Conservation (phyloP, 2,797 vertebrate genomes). For the Eulemur mongoz region DNA sequence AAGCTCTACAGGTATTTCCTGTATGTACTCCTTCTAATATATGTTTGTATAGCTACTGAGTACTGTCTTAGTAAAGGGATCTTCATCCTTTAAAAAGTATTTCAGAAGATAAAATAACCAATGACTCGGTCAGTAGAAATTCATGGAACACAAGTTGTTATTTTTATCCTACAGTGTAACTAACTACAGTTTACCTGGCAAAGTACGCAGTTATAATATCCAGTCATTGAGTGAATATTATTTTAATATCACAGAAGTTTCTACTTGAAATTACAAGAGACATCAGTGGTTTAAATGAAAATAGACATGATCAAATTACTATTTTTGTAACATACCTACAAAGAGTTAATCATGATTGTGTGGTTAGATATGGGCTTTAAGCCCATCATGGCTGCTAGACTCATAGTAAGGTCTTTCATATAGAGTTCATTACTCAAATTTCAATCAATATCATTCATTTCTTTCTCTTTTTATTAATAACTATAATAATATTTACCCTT, state of each 20-base stretch:
- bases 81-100: background rate
- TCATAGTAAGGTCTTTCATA: background rate
- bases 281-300: background rate
- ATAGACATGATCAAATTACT: background rate
- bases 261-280: background rate
- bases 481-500: background rate
- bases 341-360: background rate
- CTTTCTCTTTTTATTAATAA: background rate
- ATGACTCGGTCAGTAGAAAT: background rate
- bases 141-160: background rate
- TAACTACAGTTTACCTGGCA: background rate
- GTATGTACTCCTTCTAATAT: background rate
- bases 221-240: background rate
- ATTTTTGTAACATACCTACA: background rate
- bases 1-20: background rate
- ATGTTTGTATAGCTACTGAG: background rate
- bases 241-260: slow-evolving; percentile 31
- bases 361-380: background rate
- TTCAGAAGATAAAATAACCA: background rate
- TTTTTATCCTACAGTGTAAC: background rate
- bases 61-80: background rate
- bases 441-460: background rate
- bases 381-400: background rate
- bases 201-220: background rate
- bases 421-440: background rate